phyloP scores from a whole-genome alignment of 2,888 invertebrate species.

The Prenolepis imparis region DNA sequence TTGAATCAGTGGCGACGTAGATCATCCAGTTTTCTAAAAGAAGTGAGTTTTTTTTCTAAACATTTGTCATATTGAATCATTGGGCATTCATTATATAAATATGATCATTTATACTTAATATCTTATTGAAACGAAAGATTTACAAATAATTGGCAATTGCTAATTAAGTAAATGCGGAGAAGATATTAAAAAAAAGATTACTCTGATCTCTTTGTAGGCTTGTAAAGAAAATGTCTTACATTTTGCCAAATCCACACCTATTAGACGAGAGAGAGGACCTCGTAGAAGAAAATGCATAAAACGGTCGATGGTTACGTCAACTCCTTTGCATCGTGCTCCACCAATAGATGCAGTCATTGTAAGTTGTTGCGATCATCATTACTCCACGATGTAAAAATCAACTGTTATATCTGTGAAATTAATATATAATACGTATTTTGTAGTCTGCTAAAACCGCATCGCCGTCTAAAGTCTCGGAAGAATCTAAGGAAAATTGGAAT shows the following conservation, averaged over 20 bases:
- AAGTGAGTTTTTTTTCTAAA: slow-evolving; percentile 76
- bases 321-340: slow-evolving; percentile 81
- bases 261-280: slow-evolving; percentile 82
- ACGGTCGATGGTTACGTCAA: slow-evolving; percentile 84
- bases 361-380: slow-evolving; percentile 63
- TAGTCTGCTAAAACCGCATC: slow-evolving; percentile 79
- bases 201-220: slow-evolving; percentile 77
- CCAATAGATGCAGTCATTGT: slow-evolving; percentile 82
- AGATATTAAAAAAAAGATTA: slow-evolving; percentile 67
- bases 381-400: neutral
- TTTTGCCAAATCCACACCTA: slow-evolving; percentile 83
- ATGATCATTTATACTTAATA: slow-evolving; percentile 62
- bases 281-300: slow-evolving; percentile 85
- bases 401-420: neutral
- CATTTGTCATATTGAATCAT: too few species aligned
- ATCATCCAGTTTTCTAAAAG: slow-evolving; percentile 83
- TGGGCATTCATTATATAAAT: slow-evolving; percentile 57
- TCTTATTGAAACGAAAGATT: slow-evolving; percentile 59
- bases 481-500: slow-evolving; percentile 85
- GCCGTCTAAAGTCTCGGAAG: slow-evolving; percentile 80
- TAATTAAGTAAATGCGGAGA: slow-evolving; percentile 26
- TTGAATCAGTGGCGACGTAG: slow-evolving; percentile 83
- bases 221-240: slow-evolving; percentile 85
- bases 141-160: slow-evolving; percentile 27
- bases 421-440: slow-evolving; percentile 41